Percentiles rank a stretch among this genome's conserved stretches.
Conservation (phyloP, 2,888 invertebrate genomes). For the Epinotia ramella region DNA sequence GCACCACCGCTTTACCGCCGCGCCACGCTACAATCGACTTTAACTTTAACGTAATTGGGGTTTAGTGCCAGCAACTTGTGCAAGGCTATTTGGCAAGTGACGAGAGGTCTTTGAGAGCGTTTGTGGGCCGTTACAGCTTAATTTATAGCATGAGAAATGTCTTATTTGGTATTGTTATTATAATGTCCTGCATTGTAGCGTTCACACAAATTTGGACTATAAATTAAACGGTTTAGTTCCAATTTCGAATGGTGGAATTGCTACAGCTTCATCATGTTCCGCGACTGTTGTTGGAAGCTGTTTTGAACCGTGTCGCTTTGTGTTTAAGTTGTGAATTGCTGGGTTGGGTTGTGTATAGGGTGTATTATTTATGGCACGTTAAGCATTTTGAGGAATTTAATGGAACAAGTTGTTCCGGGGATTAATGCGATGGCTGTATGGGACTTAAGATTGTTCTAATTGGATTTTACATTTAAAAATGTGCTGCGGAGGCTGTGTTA, state of each 20-base stretch:
- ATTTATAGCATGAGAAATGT: constrained; percentile 44
- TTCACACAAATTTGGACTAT: constrained; percentile 18
- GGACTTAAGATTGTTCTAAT: constrained; percentile 33
- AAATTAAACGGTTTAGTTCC: neutral
- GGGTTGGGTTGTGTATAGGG: constrained; percentile 20
- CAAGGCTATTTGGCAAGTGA: constrained; percentile 43
- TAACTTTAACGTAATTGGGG: neutral
- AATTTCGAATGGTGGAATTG: neutral
- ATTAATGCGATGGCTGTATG: constrained; percentile 31
- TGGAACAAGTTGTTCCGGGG: constrained; percentile 40
- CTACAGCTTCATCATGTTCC: constrained; percentile 28
- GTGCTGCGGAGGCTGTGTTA: neutral
- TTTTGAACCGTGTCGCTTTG: constrained; percentile 21
- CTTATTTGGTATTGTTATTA: constrained; percentile 45
- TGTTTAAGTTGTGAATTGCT: constrained; percentile 35
- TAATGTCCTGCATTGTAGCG: constrained; percentile 26
- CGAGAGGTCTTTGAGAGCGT: constrained; percentile 40
- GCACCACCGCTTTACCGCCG: constrained; percentile 6
- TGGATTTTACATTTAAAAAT: constrained; percentile 32
- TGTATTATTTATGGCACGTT: constrained; percentile 38
- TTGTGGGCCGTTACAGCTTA: constrained; percentile 42
- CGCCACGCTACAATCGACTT: constrained; percentile 6
- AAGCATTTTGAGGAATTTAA: constrained; percentile 43
- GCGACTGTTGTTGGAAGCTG: constrained; percentile 9
- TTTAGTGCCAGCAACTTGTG: constrained; percentile 19